Evolutionary conservation across 2,113 vertebrate species (phyloP), one percentile per base, ranked within the genome.

Genomic region (Oryzias melastigma): DNA sequence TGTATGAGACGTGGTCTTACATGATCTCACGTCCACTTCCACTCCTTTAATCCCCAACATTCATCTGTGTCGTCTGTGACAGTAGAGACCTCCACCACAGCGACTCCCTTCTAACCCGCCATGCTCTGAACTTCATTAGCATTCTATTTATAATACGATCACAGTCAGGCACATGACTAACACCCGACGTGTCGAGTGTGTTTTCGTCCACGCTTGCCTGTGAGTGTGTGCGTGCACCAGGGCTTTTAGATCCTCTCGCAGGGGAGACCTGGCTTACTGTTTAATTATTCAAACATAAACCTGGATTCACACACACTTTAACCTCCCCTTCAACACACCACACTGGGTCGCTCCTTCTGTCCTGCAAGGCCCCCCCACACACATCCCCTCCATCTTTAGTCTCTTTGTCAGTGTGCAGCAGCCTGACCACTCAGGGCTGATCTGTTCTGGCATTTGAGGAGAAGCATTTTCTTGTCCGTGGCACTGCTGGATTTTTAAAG

Each of bases 371-470:
- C 48, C 54, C 22, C 58, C 59, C 68, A 27, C 43, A 65, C 71
- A 8, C 54, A 52, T 12, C 25, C 57, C 57, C 29, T 52, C 57
- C 22, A 24, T 24, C 64, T n/a, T 25, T 7, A 13, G 18, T 56
- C 62, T 70, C 73, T 83, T 84, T 87, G 84, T 89, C 81, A 74
- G 56, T 80, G 77, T 82, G 82, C 88, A 82, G 69, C 70, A 83
- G 82, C 77, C 81, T 84, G 76, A 70, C 66, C 58, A 18, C 84
- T 84, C 63, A 48, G 54, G 68, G 69, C 69, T 88, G 88, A 88
- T 87, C 72, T 62, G 81, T 77, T 82, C 62, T 90, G 87, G 85
- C 87, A 58, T 90, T 77, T 85, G 77, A 86, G 75, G 78, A 81
- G 70, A 81, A 82, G 80, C 78, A 70, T 81, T 86, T 85, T 68